Evolutionary conservation across 2,888 invertebrate species (phyloP).

Genomic region (Hypolimnas misippus): DNA sequence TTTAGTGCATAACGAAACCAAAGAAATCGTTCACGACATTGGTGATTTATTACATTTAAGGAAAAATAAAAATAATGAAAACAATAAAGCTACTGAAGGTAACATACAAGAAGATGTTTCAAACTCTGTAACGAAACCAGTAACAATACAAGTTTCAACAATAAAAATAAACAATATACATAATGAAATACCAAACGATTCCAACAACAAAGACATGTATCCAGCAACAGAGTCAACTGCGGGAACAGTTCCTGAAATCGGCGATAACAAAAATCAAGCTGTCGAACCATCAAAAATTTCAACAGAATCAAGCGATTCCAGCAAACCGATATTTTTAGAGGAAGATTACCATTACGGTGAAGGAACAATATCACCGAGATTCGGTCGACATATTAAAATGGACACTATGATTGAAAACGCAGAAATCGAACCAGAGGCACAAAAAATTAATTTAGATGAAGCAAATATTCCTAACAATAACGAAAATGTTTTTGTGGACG

Average conservation of each 20-base stretch:
- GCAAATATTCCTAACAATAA: too few relatives aligned
- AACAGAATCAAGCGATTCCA: not conserved
- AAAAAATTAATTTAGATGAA: not conserved
- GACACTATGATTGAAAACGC: not conserved
- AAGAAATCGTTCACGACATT: conserved; percentile 20
- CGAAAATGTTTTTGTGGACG: not conserved
- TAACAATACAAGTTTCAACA: not conserved
- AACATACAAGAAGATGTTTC: not conserved
- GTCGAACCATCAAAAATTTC: not conserved
- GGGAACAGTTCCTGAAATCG: not conserved
- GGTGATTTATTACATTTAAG: conserved; percentile 15
- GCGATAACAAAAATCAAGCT: not conserved
- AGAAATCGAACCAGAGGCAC: not conserved
- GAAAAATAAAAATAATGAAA: not conserved
- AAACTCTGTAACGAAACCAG: not conserved
- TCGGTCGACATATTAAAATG: not conserved
- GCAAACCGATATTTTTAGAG: not conserved
- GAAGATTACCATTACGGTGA: conserved; percentile 21
- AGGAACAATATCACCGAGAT: conserved; percentile 20
- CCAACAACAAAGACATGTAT: not conserved
- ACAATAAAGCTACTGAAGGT: not conserved
- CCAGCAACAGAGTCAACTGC: not conserved
- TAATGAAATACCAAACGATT: conserved; percentile 11
- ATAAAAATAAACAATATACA: not conserved
- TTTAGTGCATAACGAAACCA: conserved; percentile 21